Base-by-base conservation (phyloP, 2,113 vertebrate genomes). In the Tringa solitaria region DNA sequence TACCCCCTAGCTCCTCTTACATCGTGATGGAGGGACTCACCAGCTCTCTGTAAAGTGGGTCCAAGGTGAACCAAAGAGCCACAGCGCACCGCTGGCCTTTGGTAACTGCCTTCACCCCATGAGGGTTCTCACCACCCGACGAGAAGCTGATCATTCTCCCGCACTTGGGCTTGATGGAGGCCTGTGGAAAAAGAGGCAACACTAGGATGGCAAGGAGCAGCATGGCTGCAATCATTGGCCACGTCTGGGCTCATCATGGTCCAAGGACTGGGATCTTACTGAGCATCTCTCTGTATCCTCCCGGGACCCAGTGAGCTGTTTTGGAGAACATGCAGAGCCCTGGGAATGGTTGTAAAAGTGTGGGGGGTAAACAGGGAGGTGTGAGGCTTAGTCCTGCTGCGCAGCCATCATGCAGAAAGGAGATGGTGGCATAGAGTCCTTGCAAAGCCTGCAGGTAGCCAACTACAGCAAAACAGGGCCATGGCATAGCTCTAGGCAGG, bases 61-160 rank as follows among this genome's bases (percentile, higher is more conserved):
- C 98, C 85, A 99, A 88, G 33, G 99, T 99, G 95, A 99, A 99
- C 99, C 99, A 99, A 60, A 99, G 96, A 2, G 99, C 99, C 69
- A 99, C 98, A 0, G 99, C 99, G 2, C 99, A 99, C 7, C 99
- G 95, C 98, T 99, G 99, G 30, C 99, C 99, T 27, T 96, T 98
- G 89, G 99, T 99, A 83, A 99, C 99, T 0, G 99, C 99, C 93
- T 98, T 99, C 81, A 99, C 99, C 1, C 99, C 99, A 1, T 99
- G 99, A 0, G 99, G 99, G 89, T 99, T 99, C 98, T 99, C 99
- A 1, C 99, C 99, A 0, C 99, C 99, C 0, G 99, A 99, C 0
- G 99, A 99, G 96, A 99, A 99, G 95, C 99, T 99, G 93, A 99
- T 98, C 99, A 99, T 98, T 8, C 99, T 97, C 21, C 99, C 99